Base-by-base conservation (phyloP, 2,888 invertebrate species). In the Ophion obscuratus region DNA sequence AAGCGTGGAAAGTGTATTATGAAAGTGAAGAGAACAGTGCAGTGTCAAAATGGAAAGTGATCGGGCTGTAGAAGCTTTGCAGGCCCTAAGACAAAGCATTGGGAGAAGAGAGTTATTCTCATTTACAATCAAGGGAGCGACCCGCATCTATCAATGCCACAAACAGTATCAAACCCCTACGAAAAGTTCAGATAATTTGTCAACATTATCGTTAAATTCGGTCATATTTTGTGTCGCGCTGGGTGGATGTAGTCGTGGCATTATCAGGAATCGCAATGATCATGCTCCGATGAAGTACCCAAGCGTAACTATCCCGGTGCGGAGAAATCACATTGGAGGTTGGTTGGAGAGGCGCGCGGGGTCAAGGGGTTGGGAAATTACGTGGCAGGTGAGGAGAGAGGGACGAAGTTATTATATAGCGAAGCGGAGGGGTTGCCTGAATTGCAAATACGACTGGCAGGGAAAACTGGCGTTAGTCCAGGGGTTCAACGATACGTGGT, bases 401-500 rank as follows among this genome's bases (percentile, higher is more conserved):
- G 68, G 68, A 61, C 3, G 61, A 31, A 27, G 64, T 40, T 62
- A 79, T 79, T 67, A 75, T 67, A 66, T 64, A 79, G 75, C 76
- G 67, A 74, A 81, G 61, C 44, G 59, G 57, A 66, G 77, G 80
- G 87, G 76, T 71, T 61, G 82, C 62, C 53, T 44, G 70, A 74
- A 87, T 77, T 80, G 79, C 85, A 83, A 71, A 53, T 86, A 59
- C 68, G 61, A 84, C 76, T 64, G 71, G 70, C 67, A 73, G 74
- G 74, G 81, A 81, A 67, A 88, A 85, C 73, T 80, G 78, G 83
- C 79, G 73, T 74, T 81, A 70, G 76, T 81, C 81, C 79, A 82
- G 90, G 88, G 75, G 86, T 78, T 80, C 81, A 84, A 87, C 88
- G 88, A 89, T 87, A 88, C 80, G 87, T 88, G 87, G 83, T 88